Evolutionary conservation across 2,888 invertebrate species (phyloP), one percentile per base, ranked within the genome.

Genomic region (Theodoxus fluviatilis): DNA sequence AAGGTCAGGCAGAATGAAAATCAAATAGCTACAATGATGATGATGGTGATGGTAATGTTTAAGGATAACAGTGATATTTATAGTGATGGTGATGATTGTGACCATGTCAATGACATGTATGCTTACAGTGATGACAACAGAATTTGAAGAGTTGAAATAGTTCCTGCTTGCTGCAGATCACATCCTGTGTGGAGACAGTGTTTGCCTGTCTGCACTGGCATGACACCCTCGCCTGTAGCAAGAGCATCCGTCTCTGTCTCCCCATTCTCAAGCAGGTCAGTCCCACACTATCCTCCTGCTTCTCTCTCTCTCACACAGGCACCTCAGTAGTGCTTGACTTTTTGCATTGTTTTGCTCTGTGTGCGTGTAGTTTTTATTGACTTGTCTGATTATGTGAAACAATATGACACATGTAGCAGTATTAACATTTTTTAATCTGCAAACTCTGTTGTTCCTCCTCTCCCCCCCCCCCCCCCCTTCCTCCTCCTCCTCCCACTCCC

Each of bases 151-250:
- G 18, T 25, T 22, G 9, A 25, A 18, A 9, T n/a, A 9, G 7
- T 12, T 9, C 25, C 7, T 57, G 9, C 22, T 79, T 87, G 87
- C 73, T 73, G 40, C 73, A 85, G 15, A 84, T 78, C 71, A 80
- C 83, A 7, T 76, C 83, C 0, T 72, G 86, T 12, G 77, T 86
- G 57, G 74, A 85, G 71, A 80, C 79, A 69, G 75, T 83, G 65
- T 84, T 84, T 72, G 90, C 90, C 72, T 92, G 92, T 0, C 87
- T 93, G n/a, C 91, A 93, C 37, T 96, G 96, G 95, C 92, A 92
- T 79, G 96, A 96, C 87, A 93, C 94, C 72, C 91, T 91, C 66
- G 91, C 93, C 33, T 94, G 94, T 77, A 89, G 93, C 75, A 94
- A 93, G 83, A 93, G 94, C n/a, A 91, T 93, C 0, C 89, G 90